Base-by-base conservation (phyloP, 2,113 vertebrate species). In the Atherinomorus stipes region DNA sequence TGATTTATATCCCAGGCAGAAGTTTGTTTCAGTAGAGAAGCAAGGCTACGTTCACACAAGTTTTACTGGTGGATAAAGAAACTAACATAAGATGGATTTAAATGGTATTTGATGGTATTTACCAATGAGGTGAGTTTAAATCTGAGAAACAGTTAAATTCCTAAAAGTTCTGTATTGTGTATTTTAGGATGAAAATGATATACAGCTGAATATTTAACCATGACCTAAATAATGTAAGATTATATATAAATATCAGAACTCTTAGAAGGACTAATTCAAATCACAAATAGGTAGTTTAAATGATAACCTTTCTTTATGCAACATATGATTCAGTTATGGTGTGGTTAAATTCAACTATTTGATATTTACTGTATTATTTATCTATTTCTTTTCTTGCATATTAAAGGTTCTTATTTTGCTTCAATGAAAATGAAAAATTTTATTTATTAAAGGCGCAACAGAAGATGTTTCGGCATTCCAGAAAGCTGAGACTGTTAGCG, bases 1-100 rank as follows among this genome's bases (percentile, higher is more conserved):
- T 63, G 79, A 84, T 79, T 83, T 78, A 86, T 59, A n/a, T 42
- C 34, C 74, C 50, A 40, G 34, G 7, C 21, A 59, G 57, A 56
- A 53, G 44, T n/a, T 42, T 40, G 49, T 54, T 47, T 37, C 4
- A 15, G 51, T 15, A 50, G 25, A 40, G 57, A 45, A 38, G 26
- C 18, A 51, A 62, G 42, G 53, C 54, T 69, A 71, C 60, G 37
- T 63, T 57, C 9, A 34, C 40, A 47, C 5, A 57, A 49, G 28
- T 58, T 23, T 81, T 58, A 40, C 42, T 68, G 25, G 37, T 28
- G 44, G 47, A 64, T 42, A 40, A 61, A 23, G 21, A 47, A 68
- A 52, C 68, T 53, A 15, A 16, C 40, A 25, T 3, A 22, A 3
- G 4, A 2, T 57, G 9, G 11, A 66, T 49, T 64, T 23, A 19